Base-by-base conservation (phyloP, 2,113 vertebrate species). In the Atrichornis clamosus region DNA sequence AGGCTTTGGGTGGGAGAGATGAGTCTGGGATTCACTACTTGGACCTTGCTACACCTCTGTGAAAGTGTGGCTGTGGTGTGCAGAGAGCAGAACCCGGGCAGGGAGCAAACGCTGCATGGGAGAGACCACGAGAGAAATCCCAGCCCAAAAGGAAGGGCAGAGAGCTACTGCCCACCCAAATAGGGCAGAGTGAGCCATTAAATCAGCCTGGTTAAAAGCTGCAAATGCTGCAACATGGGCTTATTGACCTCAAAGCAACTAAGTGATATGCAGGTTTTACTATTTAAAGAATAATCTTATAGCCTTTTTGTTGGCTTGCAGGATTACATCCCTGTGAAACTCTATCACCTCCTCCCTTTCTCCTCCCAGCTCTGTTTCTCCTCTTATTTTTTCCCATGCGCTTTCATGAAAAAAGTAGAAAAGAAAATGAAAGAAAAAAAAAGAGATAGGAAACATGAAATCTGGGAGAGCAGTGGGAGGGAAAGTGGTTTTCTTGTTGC, bases 81-180 rank as follows among this genome's bases (percentile, higher is more conserved):
- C 3, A 9, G 47, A 42, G 42, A 67, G n/a, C n/a, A 67, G 53
- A 89, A 37, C n/a, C 6, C 0, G 4, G 46, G 37, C 21, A 74
- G 42, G 0, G 7, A 63, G 49, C 35, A 55, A 68, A 84, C 0
- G 0, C 28, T 64, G 15, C 5, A 3, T 13, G 41, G 33, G 47
- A 78, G n/a, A 76, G 4, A 13, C 17, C 65, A 27, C 0, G 0
- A 60, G 65, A 33, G 59, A 81, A 91, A 81, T 60, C 46, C 49
- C 91, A 46, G 46, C 33, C 44, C 6, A 7, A 35, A 35, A 68
- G 22, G n/a, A 52, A 69, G 27, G 23, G 47, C 7, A 30, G 46
- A 72, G 22, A 93, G 69, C 22, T 3, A 15, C 69, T 9, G 22
- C 16, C 5, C 11, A 2, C 46, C 19, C 4, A 4, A 53, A 64